Conservation (phyloP, 2,888 invertebrate species). For the Ferdinandea cuprea region DNA sequence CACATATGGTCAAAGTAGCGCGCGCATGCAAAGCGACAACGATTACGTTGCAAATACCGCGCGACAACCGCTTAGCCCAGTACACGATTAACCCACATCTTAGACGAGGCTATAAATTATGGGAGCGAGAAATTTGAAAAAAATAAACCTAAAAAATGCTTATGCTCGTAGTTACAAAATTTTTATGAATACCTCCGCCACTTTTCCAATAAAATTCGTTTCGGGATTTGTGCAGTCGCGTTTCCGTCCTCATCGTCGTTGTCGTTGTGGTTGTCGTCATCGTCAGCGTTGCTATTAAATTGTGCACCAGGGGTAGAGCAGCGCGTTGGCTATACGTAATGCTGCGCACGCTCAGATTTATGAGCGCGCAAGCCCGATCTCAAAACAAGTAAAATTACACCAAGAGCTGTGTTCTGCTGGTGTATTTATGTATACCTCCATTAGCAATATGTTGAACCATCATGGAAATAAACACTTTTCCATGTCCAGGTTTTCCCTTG, state of each 20-base stretch:
- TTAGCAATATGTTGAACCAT: slow-evolving; percentile 40
- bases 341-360: slow-evolving; percentile 69
- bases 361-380: slow-evolving; percentile 51
- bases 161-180: slow-evolving; percentile 49
- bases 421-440: slow-evolving; percentile 42
- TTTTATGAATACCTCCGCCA: slow-evolving; percentile 49
- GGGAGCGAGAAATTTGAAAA: slow-evolving; percentile 46
- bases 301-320: background rate
- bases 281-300: too few relatives aligned
- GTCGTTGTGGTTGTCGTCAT: too few relatives aligned
- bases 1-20: slow-evolving; percentile 43
- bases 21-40: slow-evolving; percentile 47
- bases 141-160: slow-evolving; percentile 38
- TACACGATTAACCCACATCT: slow-evolving; percentile 84
- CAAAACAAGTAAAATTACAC: slow-evolving; percentile 64
- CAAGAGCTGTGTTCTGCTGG: slow-evolving; percentile 42
- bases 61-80: slow-evolving; percentile 79
- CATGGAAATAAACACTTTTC: slow-evolving; percentile 58
- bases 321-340: slow-evolving; percentile 42
- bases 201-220: slow-evolving; percentile 33
- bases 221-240: slow-evolving; percentile 8
- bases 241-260: slow-evolving; percentile 2
- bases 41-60: slow-evolving; percentile 45
- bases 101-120: slow-evolving; percentile 83
- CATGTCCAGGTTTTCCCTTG: slow-evolving; percentile 41